Evolutionary conservation across 1,140 invertebrate species (phyloP), one percentile per base, ranked within the genome.

Genomic region (Planococcus citri): DNA sequence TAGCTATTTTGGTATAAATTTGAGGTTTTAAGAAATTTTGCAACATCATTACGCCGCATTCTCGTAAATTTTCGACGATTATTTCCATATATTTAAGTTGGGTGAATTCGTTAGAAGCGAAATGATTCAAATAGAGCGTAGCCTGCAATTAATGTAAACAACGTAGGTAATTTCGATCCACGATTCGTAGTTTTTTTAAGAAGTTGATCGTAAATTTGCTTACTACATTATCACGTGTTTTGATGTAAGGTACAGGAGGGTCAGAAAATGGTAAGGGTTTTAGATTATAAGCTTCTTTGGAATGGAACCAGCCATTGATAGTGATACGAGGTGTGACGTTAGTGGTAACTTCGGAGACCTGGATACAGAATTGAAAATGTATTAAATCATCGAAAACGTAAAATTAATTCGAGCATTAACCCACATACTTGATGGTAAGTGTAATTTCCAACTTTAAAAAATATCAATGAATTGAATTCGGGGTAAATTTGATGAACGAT

Each of bases 241-340:
- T 17, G 3, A 24, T 4, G 60, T 25, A 27, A 24, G 12, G 6
- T 1, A 64, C 10, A 64, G 17, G 2, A 3, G 60, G 60, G 2
- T 64, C 60, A 12, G 25, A 64, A 25, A 6, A 27, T 20, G 60
- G 22, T 25, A 64, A 20, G 2, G 60, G 60, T 24, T 25, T 27
- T 27, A 64, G 17, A 25, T 64, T 27, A 4, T 6, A 27, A 64
- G 60, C 60, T 3, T 27, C 25, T 64, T 64, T 64, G 1, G 60
- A 33, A 64, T 75, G 74, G 33, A 75, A 74, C 74, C 74, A 75
- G 10, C 74, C 74, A 70, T 75, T 74, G 33, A 75, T 73, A 38
- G 74, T 72, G 20, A 72, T 20, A 9, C 74, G 68, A 21, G 70
- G 27, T 69, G 68, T 37, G 51, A 38, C 51, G 1, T 70, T 60